Percentiles rank a stretch among this genome's conserved stretches.
These are phyloP conservation scores for Magallana gigas DNA, from an alignment of 1,140 invertebrate species.

Conservation along the genomic window DNA sequence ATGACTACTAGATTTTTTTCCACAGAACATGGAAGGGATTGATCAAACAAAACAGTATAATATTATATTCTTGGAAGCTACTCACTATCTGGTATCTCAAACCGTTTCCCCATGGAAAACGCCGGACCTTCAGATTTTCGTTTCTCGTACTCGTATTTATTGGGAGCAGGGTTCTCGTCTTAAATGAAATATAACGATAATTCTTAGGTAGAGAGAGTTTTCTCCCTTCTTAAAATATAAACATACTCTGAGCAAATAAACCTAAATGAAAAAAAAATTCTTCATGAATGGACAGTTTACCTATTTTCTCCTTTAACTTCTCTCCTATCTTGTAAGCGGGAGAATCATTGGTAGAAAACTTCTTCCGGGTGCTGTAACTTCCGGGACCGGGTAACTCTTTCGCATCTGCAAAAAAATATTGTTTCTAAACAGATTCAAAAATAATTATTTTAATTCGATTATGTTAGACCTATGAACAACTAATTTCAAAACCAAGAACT, in stretches of 20 bases:
- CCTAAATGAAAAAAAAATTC: too few relatives aligned
- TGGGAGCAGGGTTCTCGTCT: conserved; percentile 63
- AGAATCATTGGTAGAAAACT: conserved; percentile 52
- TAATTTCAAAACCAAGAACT: too few relatives aligned
- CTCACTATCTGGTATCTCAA: conserved; percentile 57
- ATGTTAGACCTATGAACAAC: too few relatives aligned
- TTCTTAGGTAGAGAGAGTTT: neutral
- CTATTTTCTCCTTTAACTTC: conserved; percentile 29
- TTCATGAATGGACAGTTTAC: neutral
- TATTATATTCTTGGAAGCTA: neutral
- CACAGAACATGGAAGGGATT: too few relatives aligned
- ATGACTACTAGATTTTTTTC: too few relatives aligned
- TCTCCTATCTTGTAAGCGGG: conserved; percentile 55
- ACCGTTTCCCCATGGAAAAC: conserved; percentile 62
- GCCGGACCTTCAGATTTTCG: conserved; percentile 50
- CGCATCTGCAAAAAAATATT: conserved; percentile 21
- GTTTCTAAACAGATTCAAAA: too few relatives aligned
- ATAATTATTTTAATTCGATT: too few relatives aligned
- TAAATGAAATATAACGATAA: neutral
- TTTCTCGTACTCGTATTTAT: conserved; percentile 57
- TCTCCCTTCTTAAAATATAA: too few relatives aligned
- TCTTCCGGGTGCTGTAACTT: conserved; percentile 46
- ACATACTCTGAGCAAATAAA: too few relatives aligned
- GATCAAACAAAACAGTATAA: neutral
- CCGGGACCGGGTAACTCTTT: conserved; percentile 56